phyloP scores from a whole-genome alignment of 2,888 invertebrate species.

The Imbricaverruca yamaguchii region DNA sequence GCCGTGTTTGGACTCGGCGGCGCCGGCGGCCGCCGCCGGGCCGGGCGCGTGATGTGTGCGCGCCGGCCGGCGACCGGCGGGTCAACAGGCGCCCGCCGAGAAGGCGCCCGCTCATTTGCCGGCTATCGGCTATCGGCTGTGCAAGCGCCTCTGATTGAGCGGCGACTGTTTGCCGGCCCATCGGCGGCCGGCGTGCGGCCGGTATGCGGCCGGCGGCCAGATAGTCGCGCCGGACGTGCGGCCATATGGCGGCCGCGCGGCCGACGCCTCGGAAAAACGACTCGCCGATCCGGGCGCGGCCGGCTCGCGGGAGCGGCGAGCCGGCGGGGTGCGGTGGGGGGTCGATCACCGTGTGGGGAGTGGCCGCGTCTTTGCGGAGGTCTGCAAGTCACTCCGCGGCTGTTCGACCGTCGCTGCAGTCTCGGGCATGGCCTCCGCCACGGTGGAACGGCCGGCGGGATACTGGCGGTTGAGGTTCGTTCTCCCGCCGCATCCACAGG shows the following conservation, averaged over 20 bases:
- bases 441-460: too few relatives aligned
- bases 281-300: background rate
- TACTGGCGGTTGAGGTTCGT: too few relatives aligned
- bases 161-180: background rate
- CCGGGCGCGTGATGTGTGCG: background rate
- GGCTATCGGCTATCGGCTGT: background rate
- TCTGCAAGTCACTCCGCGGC: too few relatives aligned
- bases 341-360: too few relatives aligned
- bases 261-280: background rate
- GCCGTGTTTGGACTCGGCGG: too few relatives aligned
- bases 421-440: too few relatives aligned
- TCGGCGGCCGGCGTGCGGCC: background rate
- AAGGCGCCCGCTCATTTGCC: background rate
- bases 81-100: background rate
- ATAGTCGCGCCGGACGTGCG: background rate
- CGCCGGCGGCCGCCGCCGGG: too few relatives aligned
- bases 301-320: background rate
- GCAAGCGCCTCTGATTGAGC: constrained; percentile 5
- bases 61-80: background rate
- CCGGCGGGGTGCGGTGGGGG: background rate
- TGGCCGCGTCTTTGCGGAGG: too few relatives aligned
- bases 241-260: background rate
- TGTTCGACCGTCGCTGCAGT: too few relatives aligned
- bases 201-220: background rate
- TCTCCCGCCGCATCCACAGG: too few relatives aligned